These are phyloP conservation scores for Drosophila anomelani DNA, from an alignment of 2,888 invertebrate genomes.

Conservation along the genomic window DNA sequence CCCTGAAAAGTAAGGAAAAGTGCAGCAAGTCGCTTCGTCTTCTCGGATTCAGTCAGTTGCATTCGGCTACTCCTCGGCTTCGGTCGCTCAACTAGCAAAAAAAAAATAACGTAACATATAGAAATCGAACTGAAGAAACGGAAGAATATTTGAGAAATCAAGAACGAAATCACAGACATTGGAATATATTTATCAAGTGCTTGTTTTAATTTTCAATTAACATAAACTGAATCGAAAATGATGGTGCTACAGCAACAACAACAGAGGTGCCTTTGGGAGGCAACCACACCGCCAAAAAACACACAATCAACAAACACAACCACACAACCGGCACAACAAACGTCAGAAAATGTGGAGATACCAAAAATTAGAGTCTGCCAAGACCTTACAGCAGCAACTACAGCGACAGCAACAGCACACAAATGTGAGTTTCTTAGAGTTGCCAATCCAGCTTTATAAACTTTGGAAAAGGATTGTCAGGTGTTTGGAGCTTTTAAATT, in stretches of 20 bases:
- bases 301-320: slow-evolving; percentile 24
- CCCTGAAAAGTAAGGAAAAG: neutral
- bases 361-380: slow-evolving; percentile 25
- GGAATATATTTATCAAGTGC: slow-evolving; percentile 23
- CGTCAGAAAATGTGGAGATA: slow-evolving; percentile 34
- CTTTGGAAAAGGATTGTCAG: slow-evolving; percentile 3
- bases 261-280: slow-evolving; percentile 77
- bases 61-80: slow-evolving; percentile 66
- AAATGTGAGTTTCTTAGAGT: slow-evolving; percentile 52
- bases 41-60: slow-evolving; percentile 53
- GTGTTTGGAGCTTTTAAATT: neutral
- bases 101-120: neutral
- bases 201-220: slow-evolving; percentile 2
- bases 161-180: slow-evolving; percentile 9
- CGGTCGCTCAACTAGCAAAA: slow-evolving; percentile 15
- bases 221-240: slow-evolving; percentile 52
- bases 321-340: slow-evolving; percentile 32
- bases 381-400: slow-evolving; percentile 35
- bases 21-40: slow-evolving; percentile 27
- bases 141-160: neutral
- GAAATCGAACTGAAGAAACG: slow-evolving; percentile 1
- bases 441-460: slow-evolving; percentile 3
- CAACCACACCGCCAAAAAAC: slow-evolving; percentile 28
- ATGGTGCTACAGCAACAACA: slow-evolving; percentile 81
- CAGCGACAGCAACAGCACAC: slow-evolving; percentile 28